A percentile compares a stretch with the other conserved stretches of the same genome.
These are phyloP conservation scores for Melanargia galathea DNA, from an alignment of 2,888 invertebrate genomes.

Conservation along the genomic window DNA sequence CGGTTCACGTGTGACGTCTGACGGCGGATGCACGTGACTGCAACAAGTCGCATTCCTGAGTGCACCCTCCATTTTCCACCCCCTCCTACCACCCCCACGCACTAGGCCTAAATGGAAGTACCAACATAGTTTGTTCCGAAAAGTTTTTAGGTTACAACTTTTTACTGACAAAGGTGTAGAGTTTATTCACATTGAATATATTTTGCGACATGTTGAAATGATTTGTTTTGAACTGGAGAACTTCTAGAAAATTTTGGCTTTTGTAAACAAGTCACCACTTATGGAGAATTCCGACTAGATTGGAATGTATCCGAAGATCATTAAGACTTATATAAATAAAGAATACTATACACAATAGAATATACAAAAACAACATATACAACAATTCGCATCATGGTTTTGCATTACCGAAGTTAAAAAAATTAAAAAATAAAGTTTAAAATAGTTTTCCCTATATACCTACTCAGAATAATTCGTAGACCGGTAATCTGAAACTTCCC, in stretches of 20 bases:
- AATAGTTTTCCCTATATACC: no score
- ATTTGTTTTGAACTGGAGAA: neutral
- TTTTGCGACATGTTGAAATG: constrained; percentile 9
- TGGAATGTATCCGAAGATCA: neutral
- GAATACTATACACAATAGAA: no score
- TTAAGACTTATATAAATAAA: neutral
- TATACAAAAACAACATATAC: no score
- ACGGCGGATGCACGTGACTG: constrained; percentile 62
- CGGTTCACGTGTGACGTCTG: constrained; percentile 38
- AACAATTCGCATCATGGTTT: neutral
- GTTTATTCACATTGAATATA: constrained; percentile 26
- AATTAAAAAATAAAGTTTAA: no score
- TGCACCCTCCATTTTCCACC: constrained; percentile 45
- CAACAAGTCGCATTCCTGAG: constrained; percentile 69
- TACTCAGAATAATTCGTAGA: no score
- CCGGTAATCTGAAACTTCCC: no score
- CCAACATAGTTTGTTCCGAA: constrained; percentile 32
- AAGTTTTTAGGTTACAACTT: constrained; percentile 29
- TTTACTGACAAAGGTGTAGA: constrained; percentile 13
- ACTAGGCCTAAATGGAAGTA: constrained; percentile 48
- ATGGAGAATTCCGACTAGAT: neutral
- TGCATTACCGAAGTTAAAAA: no score
- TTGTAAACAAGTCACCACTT: neutral
- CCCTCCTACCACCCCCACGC: constrained; percentile 40
- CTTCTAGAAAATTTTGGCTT: neutral